Base-by-base conservation (phyloP, 2,113 vertebrate genomes). In the Coturnix japonica region DNA sequence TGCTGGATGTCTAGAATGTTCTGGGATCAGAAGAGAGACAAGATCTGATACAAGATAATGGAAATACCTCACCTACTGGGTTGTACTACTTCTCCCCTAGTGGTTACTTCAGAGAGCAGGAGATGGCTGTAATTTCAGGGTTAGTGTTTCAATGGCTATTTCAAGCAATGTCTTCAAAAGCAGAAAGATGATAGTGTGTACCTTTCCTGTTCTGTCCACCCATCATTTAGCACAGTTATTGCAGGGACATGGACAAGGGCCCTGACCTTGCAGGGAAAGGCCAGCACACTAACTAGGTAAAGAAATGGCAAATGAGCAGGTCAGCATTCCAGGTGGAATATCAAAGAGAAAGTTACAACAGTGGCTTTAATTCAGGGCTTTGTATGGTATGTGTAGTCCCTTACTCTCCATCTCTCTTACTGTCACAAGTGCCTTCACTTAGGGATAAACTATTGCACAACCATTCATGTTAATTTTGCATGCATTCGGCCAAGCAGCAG, bases 391-490 rank as follows among this genome's bases (percentile, higher is more conserved):
- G 7, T 4, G 4, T 2, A 17, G 28, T 18, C 41, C 35, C 63
- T 8, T 7, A 1, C 65, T 89, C 11, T 7, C n/a, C n/a, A 43
- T 20, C 14, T 54, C 57, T 33, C 31, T 1, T 22, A 14, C 4
- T 25, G n/a, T 9, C 18, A 1, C 7, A 28, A 41, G 9, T 4
- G 28, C 3, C 56, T 65, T 39, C 2, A 0, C 25, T 79, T 22
- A 3, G 51, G 41, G 33, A 30, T 26, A 35, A 59, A 44, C 13
- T 69, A 2, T n/a, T 39, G 22, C 35, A 8, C 22, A 7, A 5
- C 39, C 25, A 26, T 18, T 44, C 26, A 23, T 10, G 7, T 28
- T 54, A 31, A 33, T 20, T 11, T 25, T 17, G 1, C 22, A 4
- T 13, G 46, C 31, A 23, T 26, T 21, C 31, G 4, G 2, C 28